phyloP scores from a whole-genome alignment of 2,888 invertebrate genomes.

The Eremobia ochroleuca region DNA sequence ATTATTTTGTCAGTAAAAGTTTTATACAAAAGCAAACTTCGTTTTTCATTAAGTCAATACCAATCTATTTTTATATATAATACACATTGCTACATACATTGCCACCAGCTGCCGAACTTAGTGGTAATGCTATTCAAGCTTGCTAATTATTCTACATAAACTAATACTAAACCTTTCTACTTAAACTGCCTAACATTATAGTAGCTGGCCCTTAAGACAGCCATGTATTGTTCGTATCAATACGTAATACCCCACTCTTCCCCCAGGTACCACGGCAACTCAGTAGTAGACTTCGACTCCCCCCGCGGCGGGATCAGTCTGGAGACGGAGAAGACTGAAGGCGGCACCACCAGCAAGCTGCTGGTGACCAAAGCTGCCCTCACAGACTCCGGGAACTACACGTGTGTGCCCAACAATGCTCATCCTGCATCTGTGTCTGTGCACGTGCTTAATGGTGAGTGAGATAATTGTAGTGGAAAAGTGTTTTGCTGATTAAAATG shows the following conservation, averaged over 20 bases:
- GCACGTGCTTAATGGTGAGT: constrained; percentile 96
- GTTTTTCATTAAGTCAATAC: neutral
- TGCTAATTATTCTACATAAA: neutral
- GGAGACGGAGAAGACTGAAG: constrained; percentile 96
- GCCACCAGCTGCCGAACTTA: neutral
- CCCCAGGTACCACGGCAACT: constrained; percentile 94
- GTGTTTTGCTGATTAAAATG: neutral
- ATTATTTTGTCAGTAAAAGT: neutral
- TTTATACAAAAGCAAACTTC: neutral
- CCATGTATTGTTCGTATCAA: neutral
- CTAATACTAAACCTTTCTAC: neutral
- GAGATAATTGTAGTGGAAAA: neutral
- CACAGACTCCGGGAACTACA: constrained; percentile 97
- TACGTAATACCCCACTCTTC: neutral
- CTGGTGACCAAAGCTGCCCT: constrained; percentile 96
- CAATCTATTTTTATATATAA: neutral
- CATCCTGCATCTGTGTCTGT: constrained; percentile 96
- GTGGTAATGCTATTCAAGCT: neutral
- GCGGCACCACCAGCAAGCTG: constrained; percentile 96
- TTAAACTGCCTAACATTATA: neutral
- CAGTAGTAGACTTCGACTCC: constrained; percentile 96
- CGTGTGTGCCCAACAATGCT: constrained; percentile 96
- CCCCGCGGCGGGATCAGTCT: constrained; percentile 96
- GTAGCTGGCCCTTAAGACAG: too few species aligned
- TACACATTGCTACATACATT: too few species aligned